Evolutionary conservation across 2,797 vertebrate genomes (phyloP).

Genomic region (Petrocephalus sullivani): DNA sequence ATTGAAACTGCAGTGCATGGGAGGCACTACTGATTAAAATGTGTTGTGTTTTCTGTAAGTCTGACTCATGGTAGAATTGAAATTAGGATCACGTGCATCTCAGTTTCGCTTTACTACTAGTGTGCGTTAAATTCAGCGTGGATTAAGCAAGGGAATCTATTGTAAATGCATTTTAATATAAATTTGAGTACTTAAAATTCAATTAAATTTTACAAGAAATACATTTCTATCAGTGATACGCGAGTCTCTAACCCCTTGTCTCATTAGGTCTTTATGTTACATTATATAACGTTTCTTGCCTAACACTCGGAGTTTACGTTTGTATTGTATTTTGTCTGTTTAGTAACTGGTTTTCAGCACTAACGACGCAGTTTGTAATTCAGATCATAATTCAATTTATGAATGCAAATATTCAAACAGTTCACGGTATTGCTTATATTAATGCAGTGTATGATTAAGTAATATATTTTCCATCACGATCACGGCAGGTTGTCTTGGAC

Average conservation of each 20-base stretch:
- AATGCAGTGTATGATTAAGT: not conserved
- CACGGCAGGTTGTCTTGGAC: not conserved
- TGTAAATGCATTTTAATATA: not conserved
- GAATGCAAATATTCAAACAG: not conserved
- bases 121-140: not conserved
- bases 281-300: not conserved
- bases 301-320: not conserved
- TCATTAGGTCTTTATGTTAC: not conserved
- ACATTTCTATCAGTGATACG: not conserved
- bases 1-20: not conserved
- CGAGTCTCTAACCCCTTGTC: not conserved
- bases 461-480: not conserved
- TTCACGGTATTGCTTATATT: not conserved
- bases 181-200: not conserved
- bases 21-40: slow-evolving; percentile 4
- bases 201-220: not conserved
- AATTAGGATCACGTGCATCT: not conserved
- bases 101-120: not conserved
- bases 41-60: not conserved
- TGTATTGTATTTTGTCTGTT: not conserved
- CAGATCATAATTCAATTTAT: not conserved
- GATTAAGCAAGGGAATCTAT: not conserved
- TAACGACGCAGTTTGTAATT: not conserved
- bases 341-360: not conserved
- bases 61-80: not conserved